A percentile compares a stretch with the other conserved stretches of the same genome.
phyloP scores from a whole-genome alignment of 2,888 invertebrate genomes.

The Coleophora deauratella region DNA sequence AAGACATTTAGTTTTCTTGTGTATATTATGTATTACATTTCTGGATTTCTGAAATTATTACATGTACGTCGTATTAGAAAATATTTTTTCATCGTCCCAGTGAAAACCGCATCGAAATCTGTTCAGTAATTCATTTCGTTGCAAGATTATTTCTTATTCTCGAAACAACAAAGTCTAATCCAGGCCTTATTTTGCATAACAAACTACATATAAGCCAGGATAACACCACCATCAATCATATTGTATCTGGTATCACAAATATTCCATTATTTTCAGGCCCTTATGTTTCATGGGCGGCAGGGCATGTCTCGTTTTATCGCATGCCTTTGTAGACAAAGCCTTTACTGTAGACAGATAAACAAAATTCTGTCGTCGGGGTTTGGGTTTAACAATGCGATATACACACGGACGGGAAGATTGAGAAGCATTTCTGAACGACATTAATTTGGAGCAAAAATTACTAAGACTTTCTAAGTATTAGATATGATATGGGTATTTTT shows the following conservation, averaged over 20 bases:
- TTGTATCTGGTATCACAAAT: conserved; percentile 26
- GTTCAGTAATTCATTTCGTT: no score
- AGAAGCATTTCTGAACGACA: neutral
- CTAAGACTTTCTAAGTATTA: no score
- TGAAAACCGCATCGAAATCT: no score
- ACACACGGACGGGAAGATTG: conserved; percentile 18
- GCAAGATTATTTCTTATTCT: no score
- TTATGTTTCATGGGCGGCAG: conserved; percentile 23
- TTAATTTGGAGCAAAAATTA: no score
- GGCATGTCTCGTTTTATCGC: conserved; percentile 42
- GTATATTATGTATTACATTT: no score
- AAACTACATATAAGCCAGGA: conserved; percentile 22
- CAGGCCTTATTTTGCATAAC: conserved; percentile 16
- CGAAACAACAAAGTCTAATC: no score
- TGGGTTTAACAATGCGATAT: conserved; percentile 28
- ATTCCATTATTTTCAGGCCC: conserved; percentile 27
- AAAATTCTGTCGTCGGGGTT: conserved; percentile 39
- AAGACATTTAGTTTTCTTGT: no score
- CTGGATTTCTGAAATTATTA: no score
- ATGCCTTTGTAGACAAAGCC: conserved; percentile 51
- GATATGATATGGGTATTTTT: no score
- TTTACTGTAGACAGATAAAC: conserved; percentile 46
- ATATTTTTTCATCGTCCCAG: no score
- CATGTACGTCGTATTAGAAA: no score
- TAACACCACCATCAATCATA: conserved; percentile 26